These are phyloP conservation scores for Melieria picta DNA, from an alignment of 2,888 invertebrate genomes.

Conservation along the genomic window DNA sequence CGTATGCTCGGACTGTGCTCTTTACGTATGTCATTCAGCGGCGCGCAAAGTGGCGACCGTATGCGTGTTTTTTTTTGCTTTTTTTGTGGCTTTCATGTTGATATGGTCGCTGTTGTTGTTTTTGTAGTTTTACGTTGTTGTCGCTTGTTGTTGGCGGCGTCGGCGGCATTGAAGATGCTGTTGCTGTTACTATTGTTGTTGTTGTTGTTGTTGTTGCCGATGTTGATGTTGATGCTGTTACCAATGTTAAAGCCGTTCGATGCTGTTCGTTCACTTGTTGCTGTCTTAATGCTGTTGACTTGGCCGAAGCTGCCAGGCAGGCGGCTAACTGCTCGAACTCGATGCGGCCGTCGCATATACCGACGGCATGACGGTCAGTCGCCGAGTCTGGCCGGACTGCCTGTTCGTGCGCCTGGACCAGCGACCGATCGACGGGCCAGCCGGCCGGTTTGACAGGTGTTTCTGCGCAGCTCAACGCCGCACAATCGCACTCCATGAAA, in stretches of 20 bases:
- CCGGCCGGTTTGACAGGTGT: constrained; percentile 32
- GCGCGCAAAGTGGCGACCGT: constrained; percentile 2
- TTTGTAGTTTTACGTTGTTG: not conserved
- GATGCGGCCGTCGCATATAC: constrained; percentile 4
- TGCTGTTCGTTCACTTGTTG: too few species aligned
- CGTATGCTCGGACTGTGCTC: not conserved
- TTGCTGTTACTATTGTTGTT: constrained; percentile 10
- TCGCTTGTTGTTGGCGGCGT: constrained; percentile 36
- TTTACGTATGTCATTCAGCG: constrained; percentile 3
- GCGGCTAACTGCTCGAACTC: constrained; percentile 9
- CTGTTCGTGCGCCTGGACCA: not conserved
- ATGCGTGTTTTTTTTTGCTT: not conserved
- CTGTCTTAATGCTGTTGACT: not conserved
- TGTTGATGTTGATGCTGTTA: not conserved
- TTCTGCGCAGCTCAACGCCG: constrained; percentile 7
- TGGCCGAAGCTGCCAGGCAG: constrained; percentile 6
- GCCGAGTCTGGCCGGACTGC: not conserved
- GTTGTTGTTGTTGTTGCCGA: constrained; percentile 30
- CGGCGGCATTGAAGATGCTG: constrained; percentile 43
- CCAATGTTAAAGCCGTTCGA: too few species aligned
- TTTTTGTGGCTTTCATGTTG: too few species aligned
- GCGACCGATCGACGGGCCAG: not conserved
- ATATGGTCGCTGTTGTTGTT: constrained; percentile 31
- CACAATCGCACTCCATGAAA: too few species aligned
- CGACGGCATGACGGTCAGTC: not conserved